Evolutionary conservation across 2,888 invertebrate genomes (phyloP), one percentile per base, ranked within the genome.

Genomic region (Cantharis lateralis): DNA sequence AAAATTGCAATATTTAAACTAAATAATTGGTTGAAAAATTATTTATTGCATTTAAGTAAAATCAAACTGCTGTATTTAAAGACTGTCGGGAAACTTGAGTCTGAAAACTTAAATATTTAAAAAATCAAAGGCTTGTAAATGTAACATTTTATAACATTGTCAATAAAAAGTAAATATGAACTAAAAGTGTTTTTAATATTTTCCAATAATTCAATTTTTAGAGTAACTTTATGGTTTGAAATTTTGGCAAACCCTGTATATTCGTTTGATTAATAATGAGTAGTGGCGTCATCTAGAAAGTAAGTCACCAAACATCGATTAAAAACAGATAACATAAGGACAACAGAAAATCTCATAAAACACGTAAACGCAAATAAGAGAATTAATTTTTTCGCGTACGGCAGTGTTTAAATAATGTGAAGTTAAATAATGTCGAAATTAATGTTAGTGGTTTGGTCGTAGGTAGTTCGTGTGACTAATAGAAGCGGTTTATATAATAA

Each of bases 341-440:
- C 16, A 32, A 74, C 64, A 32, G 63, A 74, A 69, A 73, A 73
- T 61, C 20, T 68, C 18, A 71, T 62, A 15, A 69, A 68, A 76
- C 64, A 72, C 74, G 80, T 79, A 79, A 77, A 78, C 72, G 75
- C 78, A 78, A 78, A 78, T 72, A 78, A 74, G 72, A 75, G 72
- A 75, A 78, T 71, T 63, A 69, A 68, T 32, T 78, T 68, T 72
- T 66, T 48, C 15, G 72, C 16, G 70, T 74, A 66, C 13, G 64
- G 24, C n/a, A 66, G 13, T 61, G n/a, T 20, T 70, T 70, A 61
- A 15, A 11, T 18, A 70, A 32, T 70, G 48, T 70, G n/a, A 66
- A 48, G 48, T n/a, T 48, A 48, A 48, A 48, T 66, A 66, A 66
- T 66, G 64, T 66, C 10, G 15, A 24, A n/a, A 3, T 16, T n/a